Percentiles rank a stretch among this genome's conserved stretches.
Evolutionary conservation across 2,113 vertebrate genomes (phyloP).

Genomic region (Perca flavescens): DNA sequence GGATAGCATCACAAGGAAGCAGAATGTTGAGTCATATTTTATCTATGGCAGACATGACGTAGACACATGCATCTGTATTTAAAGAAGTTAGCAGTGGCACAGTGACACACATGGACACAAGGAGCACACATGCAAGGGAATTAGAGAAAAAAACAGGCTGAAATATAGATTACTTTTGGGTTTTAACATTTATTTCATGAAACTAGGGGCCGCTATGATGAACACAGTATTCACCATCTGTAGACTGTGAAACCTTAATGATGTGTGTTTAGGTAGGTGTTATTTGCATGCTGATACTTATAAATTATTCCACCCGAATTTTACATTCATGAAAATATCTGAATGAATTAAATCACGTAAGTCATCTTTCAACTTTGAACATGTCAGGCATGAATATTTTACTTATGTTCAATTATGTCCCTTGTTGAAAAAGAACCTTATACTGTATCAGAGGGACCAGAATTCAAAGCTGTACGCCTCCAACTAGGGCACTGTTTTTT

Average conservation of each 20-base stretch:
- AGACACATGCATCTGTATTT: background rate
- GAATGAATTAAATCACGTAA: conserved; percentile 1
- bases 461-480: conserved; percentile 28
- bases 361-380: conserved; percentile 11
- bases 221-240: background rate
- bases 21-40: background rate
- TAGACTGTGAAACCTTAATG: background rate
- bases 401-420: conserved; percentile 38
- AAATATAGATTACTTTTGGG: background rate
- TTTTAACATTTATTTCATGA: background rate
- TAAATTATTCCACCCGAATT: background rate
- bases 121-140: background rate
- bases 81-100: background rate
- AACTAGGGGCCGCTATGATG: background rate
- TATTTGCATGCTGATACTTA: background rate
- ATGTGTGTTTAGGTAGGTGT: background rate
- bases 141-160: background rate
- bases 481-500: conserved; percentile 35
- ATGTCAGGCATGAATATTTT: conserved; percentile 33
- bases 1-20: background rate
- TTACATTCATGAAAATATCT: background rate
- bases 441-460: conserved; percentile 15
- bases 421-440: conserved; percentile 4
- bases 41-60: background rate
- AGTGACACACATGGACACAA: no score